Percentiles rank a stretch among this genome's conserved stretches.
These are phyloP conservation scores for Leptinotarsa tumamoca DNA, from an alignment of 2,888 invertebrate species.

Conservation along the genomic window DNA sequence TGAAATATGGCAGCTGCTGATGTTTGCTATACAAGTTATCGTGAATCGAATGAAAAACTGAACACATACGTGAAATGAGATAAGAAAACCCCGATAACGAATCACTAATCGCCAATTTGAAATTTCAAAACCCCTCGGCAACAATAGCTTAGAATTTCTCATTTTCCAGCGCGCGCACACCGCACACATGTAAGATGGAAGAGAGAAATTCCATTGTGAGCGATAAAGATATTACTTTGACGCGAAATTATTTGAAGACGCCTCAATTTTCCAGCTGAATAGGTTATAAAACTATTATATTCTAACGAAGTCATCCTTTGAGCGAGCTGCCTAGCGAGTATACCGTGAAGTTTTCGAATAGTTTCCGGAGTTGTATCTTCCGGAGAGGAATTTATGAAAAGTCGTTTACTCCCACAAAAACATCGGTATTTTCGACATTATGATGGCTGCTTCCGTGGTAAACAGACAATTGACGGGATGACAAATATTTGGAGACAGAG, in stretches of 20 bases:
- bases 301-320: conserved; percentile 47
- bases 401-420: neutral
- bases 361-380: conserved; percentile 8
- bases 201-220: conserved; percentile 34
- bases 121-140: neutral
- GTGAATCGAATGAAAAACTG: too few relatives aligned
- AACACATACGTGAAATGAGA: too few relatives aligned
- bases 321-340: conserved; percentile 14
- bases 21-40: too few relatives aligned
- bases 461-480: neutral
- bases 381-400: conserved; percentile 11
- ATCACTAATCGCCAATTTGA: conserved; percentile 7
- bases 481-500: too few relatives aligned
- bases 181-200: conserved; percentile 15
- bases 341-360: conserved; percentile 24
- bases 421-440: neutral
- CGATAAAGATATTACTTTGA: conserved; percentile 40
- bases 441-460: neutral
- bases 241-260: conserved; percentile 36
- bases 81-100: neutral
- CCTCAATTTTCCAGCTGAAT: conserved; percentile 41
- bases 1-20: too few relatives aligned
- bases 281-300: conserved; percentile 45
- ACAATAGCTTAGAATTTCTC: neutral
- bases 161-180: neutral